Evolutionary conservation across 2,113 vertebrate genomes (phyloP).

Genomic region (Hippocampus barbouri): DNA sequence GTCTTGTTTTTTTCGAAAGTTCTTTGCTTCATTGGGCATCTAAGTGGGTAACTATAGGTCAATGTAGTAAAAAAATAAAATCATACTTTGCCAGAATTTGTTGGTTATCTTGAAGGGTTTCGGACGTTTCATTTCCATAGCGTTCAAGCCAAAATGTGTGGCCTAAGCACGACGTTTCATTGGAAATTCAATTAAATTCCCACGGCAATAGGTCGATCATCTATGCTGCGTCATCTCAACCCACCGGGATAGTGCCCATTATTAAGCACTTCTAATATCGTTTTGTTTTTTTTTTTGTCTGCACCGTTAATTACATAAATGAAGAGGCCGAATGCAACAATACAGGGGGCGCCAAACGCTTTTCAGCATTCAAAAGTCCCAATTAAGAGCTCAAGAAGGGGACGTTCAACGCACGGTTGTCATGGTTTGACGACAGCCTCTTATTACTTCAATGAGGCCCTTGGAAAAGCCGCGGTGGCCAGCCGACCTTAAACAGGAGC

Average conservation of each 20-base stretch:
- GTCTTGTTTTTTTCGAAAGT: too few relatives aligned
- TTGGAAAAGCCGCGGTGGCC: conserved; percentile 49
- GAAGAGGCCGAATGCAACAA: not conserved
- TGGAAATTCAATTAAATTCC: not conserved
- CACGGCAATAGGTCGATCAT: not conserved
- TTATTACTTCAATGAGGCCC: conserved; percentile 37
- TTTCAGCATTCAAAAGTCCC: conserved; percentile 41
- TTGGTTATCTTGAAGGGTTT: not conserved
- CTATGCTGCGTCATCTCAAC: not conserved
- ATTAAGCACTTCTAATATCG: conserved; percentile 6
- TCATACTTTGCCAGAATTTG: not conserved
- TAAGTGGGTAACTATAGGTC: too few relatives aligned
- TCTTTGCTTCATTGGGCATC: too few relatives aligned
- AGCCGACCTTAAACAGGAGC: conserved; percentile 33
- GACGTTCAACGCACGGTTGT: conserved; percentile 40
- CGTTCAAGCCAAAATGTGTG: not conserved
- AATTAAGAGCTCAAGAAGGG: conserved; percentile 45
- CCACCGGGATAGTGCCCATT: not conserved
- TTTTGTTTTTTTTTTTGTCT: not conserved
- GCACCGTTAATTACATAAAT: conserved; percentile 4
- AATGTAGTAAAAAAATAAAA: not conserved
- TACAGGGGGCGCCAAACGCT: conserved; percentile 10
- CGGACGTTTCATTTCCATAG: not conserved
- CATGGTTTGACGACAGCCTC: conserved; percentile 52
- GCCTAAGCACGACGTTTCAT: not conserved